Evolutionary conservation across 2,113 vertebrate genomes (phyloP).

Genomic region (Eptesicus fuscus): DNA sequence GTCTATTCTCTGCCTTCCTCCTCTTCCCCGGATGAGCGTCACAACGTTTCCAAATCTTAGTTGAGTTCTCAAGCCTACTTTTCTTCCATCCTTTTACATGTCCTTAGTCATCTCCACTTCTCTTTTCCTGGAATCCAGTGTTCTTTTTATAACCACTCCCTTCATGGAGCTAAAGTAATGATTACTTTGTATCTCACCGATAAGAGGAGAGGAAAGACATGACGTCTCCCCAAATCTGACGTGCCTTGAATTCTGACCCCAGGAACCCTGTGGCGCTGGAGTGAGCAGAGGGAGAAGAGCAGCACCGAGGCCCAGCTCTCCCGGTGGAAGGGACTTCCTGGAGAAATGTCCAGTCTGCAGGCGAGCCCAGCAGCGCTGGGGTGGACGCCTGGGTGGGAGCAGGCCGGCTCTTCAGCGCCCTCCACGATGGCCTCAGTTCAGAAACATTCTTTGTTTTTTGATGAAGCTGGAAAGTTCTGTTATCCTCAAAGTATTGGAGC

Average conservation of each 20-base stretch:
- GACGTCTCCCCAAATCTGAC: background rate
- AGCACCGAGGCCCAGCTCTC: background rate
- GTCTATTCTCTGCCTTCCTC: background rate
- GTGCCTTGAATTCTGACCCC: background rate
- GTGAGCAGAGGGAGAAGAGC: background rate
- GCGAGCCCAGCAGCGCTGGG: background rate
- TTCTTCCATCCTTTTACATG: background rate
- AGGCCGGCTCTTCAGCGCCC: background rate
- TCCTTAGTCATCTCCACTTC: background rate
- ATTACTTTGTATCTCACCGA: background rate
- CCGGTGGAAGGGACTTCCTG: background rate
- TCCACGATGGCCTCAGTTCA: too few relatives aligned
- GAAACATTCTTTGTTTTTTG: background rate
- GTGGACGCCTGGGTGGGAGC: rapidly evolving
- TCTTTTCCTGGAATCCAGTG: background rate
- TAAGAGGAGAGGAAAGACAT: background rate
- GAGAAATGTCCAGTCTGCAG: background rate
- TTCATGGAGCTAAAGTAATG: background rate
- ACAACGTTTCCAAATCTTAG: background rate
- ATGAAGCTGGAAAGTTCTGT: background rate
- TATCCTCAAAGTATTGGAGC: background rate
- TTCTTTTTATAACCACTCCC: background rate
- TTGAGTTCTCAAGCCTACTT: background rate
- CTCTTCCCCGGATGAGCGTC: background rate
- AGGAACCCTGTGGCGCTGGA: background rate